Percentiles rank a stretch among this genome's conserved stretches.
phyloP scores from a whole-genome alignment of 1,140 invertebrate genomes.

The Lepidostoma basale region DNA sequence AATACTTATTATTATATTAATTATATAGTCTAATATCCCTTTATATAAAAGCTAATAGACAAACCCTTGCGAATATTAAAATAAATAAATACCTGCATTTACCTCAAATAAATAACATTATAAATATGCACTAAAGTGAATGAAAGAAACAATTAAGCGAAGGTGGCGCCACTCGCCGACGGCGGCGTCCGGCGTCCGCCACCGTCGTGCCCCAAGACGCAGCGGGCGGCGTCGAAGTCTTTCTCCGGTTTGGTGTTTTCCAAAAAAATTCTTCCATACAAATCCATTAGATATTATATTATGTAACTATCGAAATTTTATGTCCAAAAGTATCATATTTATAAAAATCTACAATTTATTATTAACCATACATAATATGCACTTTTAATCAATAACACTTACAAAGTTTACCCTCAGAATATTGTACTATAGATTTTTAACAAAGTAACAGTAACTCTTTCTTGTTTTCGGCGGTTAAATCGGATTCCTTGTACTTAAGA shows the following conservation, averaged over 20 bases:
- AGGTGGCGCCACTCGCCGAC: background rate
- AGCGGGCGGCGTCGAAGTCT: no score
- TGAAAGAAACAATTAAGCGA: background rate
- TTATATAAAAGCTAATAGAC: conserved; percentile 32
- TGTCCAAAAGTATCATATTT: background rate
- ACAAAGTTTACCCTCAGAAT: conserved; percentile 10
- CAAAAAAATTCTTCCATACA: conserved; percentile 11
- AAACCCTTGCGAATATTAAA: conserved; percentile 37
- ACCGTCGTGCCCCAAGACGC: no score
- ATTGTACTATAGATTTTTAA: conserved; percentile 15
- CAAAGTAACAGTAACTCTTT: background rate
- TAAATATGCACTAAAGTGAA: conserved; percentile 24
- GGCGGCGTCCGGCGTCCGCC: no score
- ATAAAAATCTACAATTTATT: background rate
- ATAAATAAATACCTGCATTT: conserved; percentile 46
- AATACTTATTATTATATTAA: conserved; percentile 19
- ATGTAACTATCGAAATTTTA: conserved; percentile 9
- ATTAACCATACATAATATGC: conserved; percentile 13
- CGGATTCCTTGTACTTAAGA: no score
- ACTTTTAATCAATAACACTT: conserved; percentile 7
- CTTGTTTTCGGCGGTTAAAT: no score
- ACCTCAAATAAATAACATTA: conserved; percentile 39
- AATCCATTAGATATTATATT: background rate
- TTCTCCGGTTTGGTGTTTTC: conserved; percentile 5
- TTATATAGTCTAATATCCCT: conserved; percentile 44